Percentiles rank a stretch among this genome's conserved stretches.
phyloP scores from a whole-genome alignment of 1,140 invertebrate species.

The Ptiloglossa arizonensis region DNA sequence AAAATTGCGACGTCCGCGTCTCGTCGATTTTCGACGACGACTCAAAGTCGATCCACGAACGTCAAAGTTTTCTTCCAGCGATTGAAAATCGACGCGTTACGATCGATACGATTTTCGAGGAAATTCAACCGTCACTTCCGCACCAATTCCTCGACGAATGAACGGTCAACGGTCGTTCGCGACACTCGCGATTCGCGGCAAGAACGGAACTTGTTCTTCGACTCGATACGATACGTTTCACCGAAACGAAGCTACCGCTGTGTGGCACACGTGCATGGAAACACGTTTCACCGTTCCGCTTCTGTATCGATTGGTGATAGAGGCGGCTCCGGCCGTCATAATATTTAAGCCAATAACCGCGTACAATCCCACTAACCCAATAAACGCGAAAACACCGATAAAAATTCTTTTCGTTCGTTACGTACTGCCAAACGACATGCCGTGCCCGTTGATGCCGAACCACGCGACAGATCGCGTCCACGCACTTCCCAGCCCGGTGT shows the following conservation, averaged over 20 bases:
- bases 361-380: slow-evolving; percentile 30
- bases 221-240: not conserved
- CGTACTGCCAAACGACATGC: slow-evolving; percentile 44
- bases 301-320: slow-evolving; percentile 48
- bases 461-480: not conserved
- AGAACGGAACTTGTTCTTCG: not conserved
- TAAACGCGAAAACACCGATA: not conserved
- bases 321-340: slow-evolving; percentile 16
- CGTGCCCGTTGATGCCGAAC: slow-evolving; percentile 12
- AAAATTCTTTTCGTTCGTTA: slow-evolving; percentile 34
- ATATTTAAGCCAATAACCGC: slow-evolving; percentile 50
- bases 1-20: too few species aligned
- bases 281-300: slow-evolving; percentile 25
- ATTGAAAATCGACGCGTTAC: not conserved
- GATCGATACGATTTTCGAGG: too few species aligned
- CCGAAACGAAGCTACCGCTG: too few species aligned
- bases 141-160: not conserved
- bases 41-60: too few species aligned
- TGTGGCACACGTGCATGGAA: slow-evolving; percentile 17
- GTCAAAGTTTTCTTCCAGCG: too few species aligned
- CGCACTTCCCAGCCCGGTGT: not conserved
- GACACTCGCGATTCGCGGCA: too few species aligned
- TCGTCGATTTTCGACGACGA: too few species aligned
- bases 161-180: too few species aligned
- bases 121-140: not conserved